phyloP scores from a whole-genome alignment of 2,888 invertebrate species.

The Herminia tarsipennalis region DNA sequence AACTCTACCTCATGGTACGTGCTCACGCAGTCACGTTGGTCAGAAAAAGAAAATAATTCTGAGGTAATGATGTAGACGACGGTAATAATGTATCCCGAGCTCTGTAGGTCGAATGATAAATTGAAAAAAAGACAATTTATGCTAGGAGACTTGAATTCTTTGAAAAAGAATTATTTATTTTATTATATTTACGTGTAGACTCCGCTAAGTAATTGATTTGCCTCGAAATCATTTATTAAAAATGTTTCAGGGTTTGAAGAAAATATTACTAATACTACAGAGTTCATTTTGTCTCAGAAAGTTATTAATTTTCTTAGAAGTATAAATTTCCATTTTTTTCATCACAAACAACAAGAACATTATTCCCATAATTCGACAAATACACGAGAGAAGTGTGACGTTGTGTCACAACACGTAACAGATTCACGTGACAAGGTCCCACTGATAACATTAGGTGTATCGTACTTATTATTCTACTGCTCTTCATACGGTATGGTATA shows the following conservation, averaged over 20 bases:
- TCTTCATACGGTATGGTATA: too few relatives aligned
- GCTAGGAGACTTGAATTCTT: slow-evolving; percentile 29
- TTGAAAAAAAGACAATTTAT: slow-evolving; percentile 29
- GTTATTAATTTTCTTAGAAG: too few relatives aligned
- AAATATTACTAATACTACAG: too few relatives aligned
- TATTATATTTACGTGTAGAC: slow-evolving; percentile 9
- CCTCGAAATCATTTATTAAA: too few relatives aligned
- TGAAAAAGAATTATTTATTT: slow-evolving; percentile 10
- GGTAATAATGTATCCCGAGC: slow-evolving; percentile 33
- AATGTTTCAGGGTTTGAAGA: too few relatives aligned
- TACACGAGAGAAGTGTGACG: background rate
- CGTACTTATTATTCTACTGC: too few relatives aligned
- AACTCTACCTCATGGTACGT: slow-evolving; percentile 29
- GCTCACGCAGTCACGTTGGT: slow-evolving; percentile 21
- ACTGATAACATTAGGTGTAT: too few relatives aligned
- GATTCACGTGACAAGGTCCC: too few relatives aligned
- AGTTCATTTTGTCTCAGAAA: too few relatives aligned
- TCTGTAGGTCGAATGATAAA: slow-evolving; percentile 32
- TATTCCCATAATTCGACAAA: background rate
- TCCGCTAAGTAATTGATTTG: background rate
- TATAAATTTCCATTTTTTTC: background rate
- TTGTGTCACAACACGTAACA: too few relatives aligned
- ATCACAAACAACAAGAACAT: background rate
- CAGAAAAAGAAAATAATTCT: slow-evolving; percentile 34
- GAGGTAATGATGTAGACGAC: slow-evolving; percentile 43